Conservation (phyloP, 2,888 invertebrate genomes). For the Zaprionus obscuricornis region DNA sequence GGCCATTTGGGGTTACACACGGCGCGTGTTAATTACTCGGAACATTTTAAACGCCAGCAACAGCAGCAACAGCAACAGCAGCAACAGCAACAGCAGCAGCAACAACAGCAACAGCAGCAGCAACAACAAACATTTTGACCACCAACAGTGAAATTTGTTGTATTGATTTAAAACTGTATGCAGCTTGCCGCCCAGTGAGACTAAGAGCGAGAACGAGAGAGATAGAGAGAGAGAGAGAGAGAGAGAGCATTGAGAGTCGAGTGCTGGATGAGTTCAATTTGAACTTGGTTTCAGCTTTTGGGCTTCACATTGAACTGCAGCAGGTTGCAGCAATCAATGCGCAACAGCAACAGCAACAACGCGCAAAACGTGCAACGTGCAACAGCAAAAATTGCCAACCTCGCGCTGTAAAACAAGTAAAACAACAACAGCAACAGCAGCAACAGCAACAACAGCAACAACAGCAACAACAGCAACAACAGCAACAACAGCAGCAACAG, state of each 20-base stretch:
- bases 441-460: slow-evolving; percentile 21
- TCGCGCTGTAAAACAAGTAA: no score
- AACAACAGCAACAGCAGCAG: background rate
- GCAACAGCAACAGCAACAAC: no score
- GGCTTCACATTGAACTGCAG: no score
- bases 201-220: slow-evolving; percentile 31
- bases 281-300: no score
- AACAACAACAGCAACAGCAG: no score
- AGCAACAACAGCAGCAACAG: slow-evolving; percentile 6
- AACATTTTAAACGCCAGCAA: slow-evolving; percentile 69
- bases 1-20: slow-evolving; percentile 72
- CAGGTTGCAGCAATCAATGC: no score
- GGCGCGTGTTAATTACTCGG: slow-evolving; percentile 76
- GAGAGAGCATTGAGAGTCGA: background rate
- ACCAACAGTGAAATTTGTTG: slow-evolving; percentile 67
- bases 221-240: slow-evolving; percentile 21
- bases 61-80: slow-evolving; percentile 18
- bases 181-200: background rate
- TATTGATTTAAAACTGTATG: slow-evolving; percentile 65
- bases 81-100: background rate
- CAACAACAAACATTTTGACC: slow-evolving; percentile 39
- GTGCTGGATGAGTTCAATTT: no score
- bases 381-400: no score
- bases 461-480: slow-evolving; percentile 1
- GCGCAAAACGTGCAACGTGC: no score